Evolutionary conservation across 2,888 invertebrate genomes (phyloP), one percentile per base, ranked within the genome.

Genomic region (Taphrorychus bicolor): DNA sequence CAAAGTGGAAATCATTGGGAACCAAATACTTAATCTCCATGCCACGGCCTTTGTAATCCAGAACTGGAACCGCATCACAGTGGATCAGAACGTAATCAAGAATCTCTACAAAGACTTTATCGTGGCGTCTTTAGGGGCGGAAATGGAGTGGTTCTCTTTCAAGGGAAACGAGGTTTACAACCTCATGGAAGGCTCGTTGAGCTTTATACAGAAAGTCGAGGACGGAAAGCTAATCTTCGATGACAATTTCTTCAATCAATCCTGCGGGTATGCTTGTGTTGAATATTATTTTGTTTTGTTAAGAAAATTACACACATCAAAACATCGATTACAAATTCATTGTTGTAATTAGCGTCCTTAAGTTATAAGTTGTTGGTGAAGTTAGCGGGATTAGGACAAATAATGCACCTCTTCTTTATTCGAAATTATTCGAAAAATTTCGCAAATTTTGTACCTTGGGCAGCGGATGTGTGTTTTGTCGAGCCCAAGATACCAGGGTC

Each of bases 21-120:
- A 88, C 79, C 84, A 85, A 73, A 89, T 92, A 73, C 83, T 84
- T 59, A 82, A 80, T 52, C 84, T 92, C 41, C 83, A 84, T 60
- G 82, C 84, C 7, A 83, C 83, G 61, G 88, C 89, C n/a, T 86
- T 92, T 61, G 84, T 85, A 19, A 80, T 92, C n/a, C 84, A 86
- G 40, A 86, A 87, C 5, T 91, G 89, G 88, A 89, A 88, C 76
- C 85, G 82, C 73, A 83, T 91, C 22, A 79, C 81, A 52, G 85
- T 92, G 74, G 86, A 88, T 72, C 83, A 86, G 74, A 92, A 91
- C 77, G 85, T 87, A 7, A 91, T 92, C 77, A 84, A 86, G 56
- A 82, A 83, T 45, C 79, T 91, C 18, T 85, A 75, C 41, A 45
- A 67, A 79, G 74, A 83, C 73, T 76, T 84, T 75, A 76, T 82